Percentiles rank a stretch among this genome's conserved stretches.
Conservation (phyloP, 1,140 invertebrate genomes). For the Platyscapa corneri region DNA sequence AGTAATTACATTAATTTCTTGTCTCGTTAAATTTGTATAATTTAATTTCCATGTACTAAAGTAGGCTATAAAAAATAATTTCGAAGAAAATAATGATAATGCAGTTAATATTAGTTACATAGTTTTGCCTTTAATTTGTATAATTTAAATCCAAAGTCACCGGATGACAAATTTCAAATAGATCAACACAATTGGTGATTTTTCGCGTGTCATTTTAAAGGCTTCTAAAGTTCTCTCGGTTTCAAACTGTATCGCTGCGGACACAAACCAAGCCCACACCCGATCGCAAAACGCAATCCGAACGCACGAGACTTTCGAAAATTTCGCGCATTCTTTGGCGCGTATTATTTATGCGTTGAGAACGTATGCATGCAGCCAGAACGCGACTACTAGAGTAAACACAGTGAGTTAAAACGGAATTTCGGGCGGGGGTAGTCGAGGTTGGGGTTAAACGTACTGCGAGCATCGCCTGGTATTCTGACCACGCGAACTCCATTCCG, state of each 20-base stretch:
- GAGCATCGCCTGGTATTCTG: constrained; percentile 19
- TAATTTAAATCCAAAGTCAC: neutral
- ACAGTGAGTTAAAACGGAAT: constrained; percentile 27
- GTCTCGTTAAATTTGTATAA: too few species aligned
- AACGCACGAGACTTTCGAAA: neutral
- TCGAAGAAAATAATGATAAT: too few species aligned
- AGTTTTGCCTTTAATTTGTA: neutral
- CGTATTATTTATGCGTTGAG: neutral
- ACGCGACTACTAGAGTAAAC: neutral
- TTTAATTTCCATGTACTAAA: too few species aligned
- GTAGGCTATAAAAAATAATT: too few species aligned
- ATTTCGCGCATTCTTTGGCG: constrained; percentile 22
- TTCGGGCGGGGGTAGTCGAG: neutral
- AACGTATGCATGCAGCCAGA: neutral
- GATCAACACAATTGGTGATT: neutral
- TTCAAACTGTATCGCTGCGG: neutral
- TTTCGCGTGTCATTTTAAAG: neutral
- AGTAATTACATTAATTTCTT: too few species aligned
- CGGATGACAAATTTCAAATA: neutral
- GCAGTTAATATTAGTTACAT: too few species aligned
- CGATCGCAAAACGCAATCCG: neutral
- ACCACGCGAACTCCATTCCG: neutral
- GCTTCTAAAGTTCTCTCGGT: neutral
- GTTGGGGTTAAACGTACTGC: neutral
- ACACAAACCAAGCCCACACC: neutral